phyloP scores from a whole-genome alignment of 1,140 invertebrate genomes.

The Drosophila seguyi region DNA sequence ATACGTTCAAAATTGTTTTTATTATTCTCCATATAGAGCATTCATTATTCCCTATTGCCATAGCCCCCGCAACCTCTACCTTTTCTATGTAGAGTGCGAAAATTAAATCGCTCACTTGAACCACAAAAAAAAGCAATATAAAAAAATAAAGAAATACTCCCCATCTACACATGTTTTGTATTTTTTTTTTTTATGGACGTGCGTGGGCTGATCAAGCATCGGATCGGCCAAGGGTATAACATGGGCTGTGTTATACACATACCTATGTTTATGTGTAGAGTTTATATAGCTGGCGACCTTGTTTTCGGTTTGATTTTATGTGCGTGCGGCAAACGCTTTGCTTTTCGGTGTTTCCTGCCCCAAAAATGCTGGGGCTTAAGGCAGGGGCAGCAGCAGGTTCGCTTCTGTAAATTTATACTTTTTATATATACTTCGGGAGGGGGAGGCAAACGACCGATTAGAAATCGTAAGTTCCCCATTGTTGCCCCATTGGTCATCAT shows the following conservation, averaged over 20 bases:
- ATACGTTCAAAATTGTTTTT: no score
- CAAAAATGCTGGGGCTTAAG: constrained; percentile 9
- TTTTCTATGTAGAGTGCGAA: constrained; percentile 64
- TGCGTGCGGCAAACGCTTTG: constrained; percentile 50
- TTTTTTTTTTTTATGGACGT: constrained; percentile 42
- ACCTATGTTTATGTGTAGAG: constrained; percentile 27
- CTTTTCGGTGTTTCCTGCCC: constrained; percentile 35
- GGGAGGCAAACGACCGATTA: constrained; percentile 75
- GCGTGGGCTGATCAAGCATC: constrained; percentile 53
- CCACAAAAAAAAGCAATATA: constrained; percentile 43
- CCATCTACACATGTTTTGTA: constrained; percentile 41
- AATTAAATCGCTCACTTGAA: constrained; percentile 58
- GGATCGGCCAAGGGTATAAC: constrained; percentile 49
- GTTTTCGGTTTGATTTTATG: constrained; percentile 57
- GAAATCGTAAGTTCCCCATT: constrained; percentile 61
- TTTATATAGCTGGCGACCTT: constrained; percentile 55
- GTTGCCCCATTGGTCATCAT: constrained; percentile 31
- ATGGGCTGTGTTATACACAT: constrained; percentile 31
- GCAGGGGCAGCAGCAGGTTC: constrained; percentile 19
- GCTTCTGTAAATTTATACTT: constrained; percentile 15
- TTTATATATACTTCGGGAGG: constrained; percentile 1
- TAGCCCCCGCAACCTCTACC: not conserved
- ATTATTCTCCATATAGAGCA: constrained; percentile 17
- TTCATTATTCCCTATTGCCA: not conserved
- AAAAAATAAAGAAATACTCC: constrained; percentile 32